These are phyloP conservation scores for Pseudoatta argentina DNA, from an alignment of 1,140 invertebrate genomes.

Conservation along the genomic window DNA sequence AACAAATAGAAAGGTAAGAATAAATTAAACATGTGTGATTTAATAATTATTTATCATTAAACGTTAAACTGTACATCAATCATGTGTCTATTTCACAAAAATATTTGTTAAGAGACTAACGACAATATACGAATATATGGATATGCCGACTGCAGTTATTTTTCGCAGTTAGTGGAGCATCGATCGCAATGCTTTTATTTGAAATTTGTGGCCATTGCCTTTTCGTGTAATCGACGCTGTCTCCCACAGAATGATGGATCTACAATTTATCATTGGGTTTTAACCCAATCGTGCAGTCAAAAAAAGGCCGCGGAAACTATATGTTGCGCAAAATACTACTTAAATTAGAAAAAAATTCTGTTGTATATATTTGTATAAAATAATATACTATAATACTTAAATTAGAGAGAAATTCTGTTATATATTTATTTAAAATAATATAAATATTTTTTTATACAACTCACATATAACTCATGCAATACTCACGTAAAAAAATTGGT, in stretches of 20 bases:
- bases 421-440: background rate
- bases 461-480: background rate
- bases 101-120: conserved; percentile 12
- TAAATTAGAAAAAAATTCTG: conserved; percentile 22
- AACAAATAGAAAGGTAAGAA: background rate
- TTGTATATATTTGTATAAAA: background rate
- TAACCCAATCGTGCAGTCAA: background rate
- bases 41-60: background rate
- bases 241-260: conserved; percentile 40
- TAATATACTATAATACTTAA: background rate
- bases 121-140: conserved; percentile 8
- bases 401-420: conserved; percentile 10
- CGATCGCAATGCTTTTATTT: conserved; percentile 32
- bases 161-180: conserved; percentile 16
- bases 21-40: background rate
- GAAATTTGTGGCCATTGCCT: conserved; percentile 49
- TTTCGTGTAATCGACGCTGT: conserved; percentile 50
- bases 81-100: conserved; percentile 14
- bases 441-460: background rate
- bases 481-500: background rate
- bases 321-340: background rate
- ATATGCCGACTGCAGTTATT: conserved; percentile 28
- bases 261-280: conserved; percentile 30
- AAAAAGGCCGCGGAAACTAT: too few species aligned
- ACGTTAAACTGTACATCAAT: conserved; percentile 11